These are phyloP conservation scores for Poecilia gillii DNA, from an alignment of 2,797 vertebrate genomes.

Conservation along the genomic window DNA sequence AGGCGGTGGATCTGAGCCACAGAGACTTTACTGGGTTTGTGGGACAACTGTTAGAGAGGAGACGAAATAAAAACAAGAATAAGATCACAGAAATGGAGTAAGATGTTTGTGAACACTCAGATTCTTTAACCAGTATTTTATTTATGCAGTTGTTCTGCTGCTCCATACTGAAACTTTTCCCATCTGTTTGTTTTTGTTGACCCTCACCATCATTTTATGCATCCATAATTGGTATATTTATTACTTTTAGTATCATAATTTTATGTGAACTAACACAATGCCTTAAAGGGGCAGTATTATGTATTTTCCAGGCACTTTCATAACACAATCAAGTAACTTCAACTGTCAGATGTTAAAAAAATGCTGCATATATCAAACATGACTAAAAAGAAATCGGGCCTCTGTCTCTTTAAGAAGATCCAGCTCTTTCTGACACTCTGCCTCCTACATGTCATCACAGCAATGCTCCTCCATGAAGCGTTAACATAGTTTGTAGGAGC, in stretches of 20 bases:
- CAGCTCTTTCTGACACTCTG: too few species aligned
- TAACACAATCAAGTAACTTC: too few species aligned
- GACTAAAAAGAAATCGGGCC: too few species aligned
- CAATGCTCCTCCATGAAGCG: too few species aligned
- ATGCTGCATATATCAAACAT: too few species aligned
- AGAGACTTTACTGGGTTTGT: conserved; percentile 80
- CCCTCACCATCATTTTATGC: not conserved
- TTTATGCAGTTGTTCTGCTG: not conserved
- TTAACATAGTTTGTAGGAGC: too few species aligned
- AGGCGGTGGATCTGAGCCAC: conserved; percentile 79
- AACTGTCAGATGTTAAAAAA: too few species aligned
- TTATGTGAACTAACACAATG: not conserved
- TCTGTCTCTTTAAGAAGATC: too few species aligned
- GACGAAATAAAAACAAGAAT: not conserved
- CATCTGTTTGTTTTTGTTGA: not conserved
- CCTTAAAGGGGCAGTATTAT: not conserved
- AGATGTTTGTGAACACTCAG: not conserved
- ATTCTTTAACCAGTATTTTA: not conserved
- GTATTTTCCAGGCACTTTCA: too few species aligned
- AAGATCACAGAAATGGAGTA: not conserved
- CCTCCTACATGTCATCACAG: too few species aligned
- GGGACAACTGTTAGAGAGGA: conserved; percentile 69
- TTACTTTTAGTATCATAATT: not conserved
- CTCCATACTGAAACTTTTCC: not conserved
- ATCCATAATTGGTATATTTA: not conserved